phyloP scores from a whole-genome alignment of 2,888 invertebrate genomes.

The Callosobruchus maculatus region DNA sequence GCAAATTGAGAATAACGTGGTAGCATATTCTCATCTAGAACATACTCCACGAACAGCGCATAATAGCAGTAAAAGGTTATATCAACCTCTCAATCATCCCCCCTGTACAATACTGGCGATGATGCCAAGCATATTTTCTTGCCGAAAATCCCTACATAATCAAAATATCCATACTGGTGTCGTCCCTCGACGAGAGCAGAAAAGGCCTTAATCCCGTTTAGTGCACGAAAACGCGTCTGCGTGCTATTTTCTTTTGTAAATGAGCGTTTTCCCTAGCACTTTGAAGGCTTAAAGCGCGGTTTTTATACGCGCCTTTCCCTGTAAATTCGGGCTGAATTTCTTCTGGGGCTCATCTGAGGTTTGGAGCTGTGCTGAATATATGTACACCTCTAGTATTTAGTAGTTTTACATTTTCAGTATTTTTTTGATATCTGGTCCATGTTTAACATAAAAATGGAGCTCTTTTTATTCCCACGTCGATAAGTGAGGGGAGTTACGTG shows the following conservation, averaged over 20 bases:
- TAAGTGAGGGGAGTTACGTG: no score
- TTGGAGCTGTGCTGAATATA: no score
- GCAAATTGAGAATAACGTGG: background rate
- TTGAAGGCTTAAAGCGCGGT: slow-evolving; percentile 11
- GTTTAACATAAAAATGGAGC: no score
- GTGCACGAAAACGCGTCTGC: background rate
- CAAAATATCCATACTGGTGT: background rate
- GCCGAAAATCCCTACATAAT: background rate
- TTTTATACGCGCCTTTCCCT: slow-evolving; percentile 4
- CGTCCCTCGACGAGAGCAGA: background rate
- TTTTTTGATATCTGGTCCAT: no score
- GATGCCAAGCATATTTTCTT: background rate
- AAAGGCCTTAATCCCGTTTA: background rate
- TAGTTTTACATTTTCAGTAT: no score
- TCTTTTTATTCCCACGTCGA: no score
- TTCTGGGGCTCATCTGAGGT: background rate
- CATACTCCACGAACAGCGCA: background rate
- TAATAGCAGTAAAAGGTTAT: background rate
- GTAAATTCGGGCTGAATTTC: background rate
- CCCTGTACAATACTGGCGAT: background rate
- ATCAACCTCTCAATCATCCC: background rate
- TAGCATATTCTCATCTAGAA: background rate
- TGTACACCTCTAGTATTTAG: no score
- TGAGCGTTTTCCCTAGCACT: slow-evolving; percentile 10
- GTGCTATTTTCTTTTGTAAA: background rate